These are phyloP conservation scores for Rhinoderma darwinii DNA, from an alignment of 2,113 vertebrate genomes.

Conservation along the genomic window DNA sequence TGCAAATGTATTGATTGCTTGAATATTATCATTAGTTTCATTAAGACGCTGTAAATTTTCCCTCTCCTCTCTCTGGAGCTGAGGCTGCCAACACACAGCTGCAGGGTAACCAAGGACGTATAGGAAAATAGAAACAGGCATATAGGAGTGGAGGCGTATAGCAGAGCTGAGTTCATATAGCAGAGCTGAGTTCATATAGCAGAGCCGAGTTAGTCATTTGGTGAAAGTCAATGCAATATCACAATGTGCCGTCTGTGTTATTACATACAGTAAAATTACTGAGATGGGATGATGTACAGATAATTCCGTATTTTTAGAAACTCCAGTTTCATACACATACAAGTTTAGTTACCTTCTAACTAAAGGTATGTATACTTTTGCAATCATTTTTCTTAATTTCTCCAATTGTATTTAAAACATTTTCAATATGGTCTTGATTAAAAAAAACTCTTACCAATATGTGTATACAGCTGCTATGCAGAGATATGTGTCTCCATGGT, in stretches of 20 bases:
- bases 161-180: background rate
- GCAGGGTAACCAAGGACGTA: background rate
- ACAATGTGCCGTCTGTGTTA: background rate
- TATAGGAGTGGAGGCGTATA: background rate
- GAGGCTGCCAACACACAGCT: background rate
- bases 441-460: too few relatives aligned
- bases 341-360: too few relatives aligned
- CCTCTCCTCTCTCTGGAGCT: background rate
- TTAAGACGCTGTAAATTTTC: conserved; percentile 32
- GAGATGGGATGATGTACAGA: background rate
- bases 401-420: too few relatives aligned
- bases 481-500: too few relatives aligned
- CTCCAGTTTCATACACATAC: too few relatives aligned
- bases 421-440: too few relatives aligned
- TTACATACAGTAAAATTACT: too few relatives aligned
- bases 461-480: too few relatives aligned
- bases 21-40: conserved; percentile 44
- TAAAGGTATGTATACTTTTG: too few relatives aligned
- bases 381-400: too few relatives aligned
- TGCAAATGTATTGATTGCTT: conserved; percentile 38
- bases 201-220: too few relatives aligned
- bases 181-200: background rate
- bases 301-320: background rate
- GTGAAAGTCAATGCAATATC: background rate
- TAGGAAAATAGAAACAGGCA: background rate